Evolutionary conservation across 1,140 invertebrate species (phyloP), one percentile per base, ranked within the genome.

Genomic region (Archivesica marissinica): DNA sequence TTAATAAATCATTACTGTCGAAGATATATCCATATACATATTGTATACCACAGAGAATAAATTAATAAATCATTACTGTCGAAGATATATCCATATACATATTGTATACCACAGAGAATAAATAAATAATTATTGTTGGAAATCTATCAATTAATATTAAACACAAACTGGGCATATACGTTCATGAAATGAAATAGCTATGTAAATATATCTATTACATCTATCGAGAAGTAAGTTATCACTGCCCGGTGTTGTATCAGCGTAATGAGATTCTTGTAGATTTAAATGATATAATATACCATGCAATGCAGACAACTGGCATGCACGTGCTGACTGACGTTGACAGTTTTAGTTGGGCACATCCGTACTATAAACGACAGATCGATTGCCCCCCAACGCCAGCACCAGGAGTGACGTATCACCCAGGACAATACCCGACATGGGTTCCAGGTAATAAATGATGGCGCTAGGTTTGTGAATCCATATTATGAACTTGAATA

Each of bases 311-410:
- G 66, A 25, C 39, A 47, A 23, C 38, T 33, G 68, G 68, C n/a
- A 23, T 72, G 13, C 68, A 72, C 13, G 6, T 72, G 7, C 11
- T 72, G 23, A 72, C 68, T 15, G 68, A 72, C 35, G 68, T 72
- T 47, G 25, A 47, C 25, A 17, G 20, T 4, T 72, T 72, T 41
- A 17, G 25, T 9, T 72, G 68, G 68, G 68, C 41, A n/a, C 41
- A 50, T 72, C 44, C 44, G 28, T 30, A 52, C 35, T 50, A 72
- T 30, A 72, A 72, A 33, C 41, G 68, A 0, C 68, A 72, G 28
- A 50, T 72, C 28, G 41, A 72, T 33, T 72, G 68, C 33, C n/a
- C 9, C 2, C 68, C 52, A 4, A 56, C 52, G 6, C 20, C 20
- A 7, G 6, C n/a, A 11, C 52, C 68, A 2, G 61, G 61, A 13